These are phyloP conservation scores for Standfussiana lucernea DNA, from an alignment of 2,888 invertebrate species.

Conservation along the genomic window DNA sequence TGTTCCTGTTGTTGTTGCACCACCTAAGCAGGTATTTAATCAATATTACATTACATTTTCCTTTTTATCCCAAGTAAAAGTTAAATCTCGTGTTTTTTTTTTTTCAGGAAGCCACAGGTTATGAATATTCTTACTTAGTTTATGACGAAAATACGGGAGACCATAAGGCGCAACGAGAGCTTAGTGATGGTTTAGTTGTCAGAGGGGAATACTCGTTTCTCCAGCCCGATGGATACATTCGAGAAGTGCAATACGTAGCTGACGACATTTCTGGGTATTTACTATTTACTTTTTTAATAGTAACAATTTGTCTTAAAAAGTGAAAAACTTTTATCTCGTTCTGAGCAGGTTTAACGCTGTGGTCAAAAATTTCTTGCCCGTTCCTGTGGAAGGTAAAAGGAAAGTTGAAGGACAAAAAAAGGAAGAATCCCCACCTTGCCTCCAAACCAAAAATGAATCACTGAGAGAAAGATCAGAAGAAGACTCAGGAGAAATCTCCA, in stretches of 20 bases:
- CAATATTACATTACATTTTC: background rate
- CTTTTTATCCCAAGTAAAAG: background rate
- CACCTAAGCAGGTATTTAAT: conserved; percentile 78
- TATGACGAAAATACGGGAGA: conserved; percentile 90
- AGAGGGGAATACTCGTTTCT: conserved; percentile 89
- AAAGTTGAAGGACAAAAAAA: conserved; percentile 54
- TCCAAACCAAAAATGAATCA: conserved; percentile 76
- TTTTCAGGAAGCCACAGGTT: conserved; percentile 76
- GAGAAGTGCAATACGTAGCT: conserved; percentile 90
- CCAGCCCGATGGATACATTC: conserved; percentile 89
- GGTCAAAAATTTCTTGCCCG: conserved; percentile 82
- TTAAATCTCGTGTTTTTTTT: conserved; percentile 4
- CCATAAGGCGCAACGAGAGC: conserved; percentile 88
- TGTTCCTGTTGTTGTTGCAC: conserved; percentile 77
- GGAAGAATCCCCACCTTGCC: conserved; percentile 70
- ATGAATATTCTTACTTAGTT: conserved; percentile 89
- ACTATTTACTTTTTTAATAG: conserved; percentile 3
- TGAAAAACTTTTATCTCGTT: conserved; percentile 25
- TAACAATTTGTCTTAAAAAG: background rate
- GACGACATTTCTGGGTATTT: conserved; percentile 88
- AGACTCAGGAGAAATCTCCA: conserved; percentile 1
- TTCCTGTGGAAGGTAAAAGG: conserved; percentile 50
- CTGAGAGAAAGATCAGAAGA: conserved; percentile 64
- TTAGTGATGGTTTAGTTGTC: conserved; percentile 89
- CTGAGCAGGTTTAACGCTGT: conserved; percentile 84